Percentiles rank a stretch among this genome's conserved stretches.
These are phyloP conservation scores for Spea multiplicata DNA, from an alignment of 2,113 vertebrate genomes.

Conservation along the genomic window DNA sequence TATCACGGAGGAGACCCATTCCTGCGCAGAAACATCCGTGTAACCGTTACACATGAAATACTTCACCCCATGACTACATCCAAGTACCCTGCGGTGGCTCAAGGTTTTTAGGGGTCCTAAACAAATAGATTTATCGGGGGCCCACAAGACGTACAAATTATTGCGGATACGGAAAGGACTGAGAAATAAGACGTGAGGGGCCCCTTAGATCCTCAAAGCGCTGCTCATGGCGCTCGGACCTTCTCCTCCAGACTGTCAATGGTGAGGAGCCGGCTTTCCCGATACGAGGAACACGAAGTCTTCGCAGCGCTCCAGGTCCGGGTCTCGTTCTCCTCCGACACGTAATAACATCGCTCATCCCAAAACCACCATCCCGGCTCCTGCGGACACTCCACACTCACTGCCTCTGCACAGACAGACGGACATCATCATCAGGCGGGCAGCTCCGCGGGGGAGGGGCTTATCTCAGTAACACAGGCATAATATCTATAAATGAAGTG, in stretches of 20 bases:
- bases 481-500: no score
- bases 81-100: no score
- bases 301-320: conserved; percentile 35
- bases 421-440: no score
- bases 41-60: background rate
- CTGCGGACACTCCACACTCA: conserved; percentile 38
- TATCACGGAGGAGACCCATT: conserved; percentile 16
- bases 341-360: conserved; percentile 40
- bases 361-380: conserved; percentile 47
- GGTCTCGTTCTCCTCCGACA: background rate
- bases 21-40: background rate
- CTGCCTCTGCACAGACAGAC: conserved; percentile 12
- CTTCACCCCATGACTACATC: background rate
- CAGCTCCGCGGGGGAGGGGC: no score
- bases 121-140: no score
- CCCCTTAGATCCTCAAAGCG: no score
- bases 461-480: background rate
- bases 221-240: background rate
- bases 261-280: conserved; percentile 21
- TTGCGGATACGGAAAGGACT: no score
- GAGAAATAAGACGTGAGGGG: no score
- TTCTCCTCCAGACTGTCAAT: conserved; percentile 18
- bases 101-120: no score
- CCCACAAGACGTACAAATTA: no score
- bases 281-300: conserved; percentile 28